A percentile compares a stretch with the other conserved stretches of the same genome.
phyloP scores from a whole-genome alignment of 2,113 vertebrate species.

The Herpetotheres cachinnans region DNA sequence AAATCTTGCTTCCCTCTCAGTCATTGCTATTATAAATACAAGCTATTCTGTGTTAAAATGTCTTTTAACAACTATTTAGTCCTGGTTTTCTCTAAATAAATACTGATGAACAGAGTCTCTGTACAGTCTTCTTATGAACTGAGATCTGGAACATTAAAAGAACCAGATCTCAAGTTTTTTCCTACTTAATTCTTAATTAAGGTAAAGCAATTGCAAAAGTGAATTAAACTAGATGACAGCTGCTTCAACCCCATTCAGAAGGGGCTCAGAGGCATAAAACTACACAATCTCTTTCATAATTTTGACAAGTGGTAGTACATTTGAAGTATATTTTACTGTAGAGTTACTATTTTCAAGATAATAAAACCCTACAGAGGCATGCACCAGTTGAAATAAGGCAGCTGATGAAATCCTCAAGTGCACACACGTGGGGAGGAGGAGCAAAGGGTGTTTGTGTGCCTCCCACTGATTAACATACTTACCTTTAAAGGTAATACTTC shows the following conservation, averaged over 20 bases:
- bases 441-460: not conserved
- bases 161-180: not conserved
- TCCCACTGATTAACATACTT: not conserved
- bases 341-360: not conserved
- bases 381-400: not conserved
- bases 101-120: not conserved
- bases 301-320: not conserved
- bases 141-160: not conserved
- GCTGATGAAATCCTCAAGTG: not conserved
- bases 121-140: not conserved
- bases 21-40: not conserved
- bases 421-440: not conserved
- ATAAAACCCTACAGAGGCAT: not conserved
- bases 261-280: not conserved
- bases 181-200: not conserved
- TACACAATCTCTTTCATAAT: not conserved
- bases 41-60: not conserved
- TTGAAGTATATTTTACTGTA: not conserved
- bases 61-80: not conserved
- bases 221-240: not conserved
- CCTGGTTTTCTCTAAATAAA: not conserved
- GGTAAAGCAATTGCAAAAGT: not conserved
- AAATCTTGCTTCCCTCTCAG: not conserved
- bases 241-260: not conserved
- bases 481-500: slow-evolving; percentile 97